Evolutionary conservation across 2,113 vertebrate genomes (phyloP), one percentile per base, ranked within the genome.

Genomic region (Lutjanus erythropterus): DNA sequence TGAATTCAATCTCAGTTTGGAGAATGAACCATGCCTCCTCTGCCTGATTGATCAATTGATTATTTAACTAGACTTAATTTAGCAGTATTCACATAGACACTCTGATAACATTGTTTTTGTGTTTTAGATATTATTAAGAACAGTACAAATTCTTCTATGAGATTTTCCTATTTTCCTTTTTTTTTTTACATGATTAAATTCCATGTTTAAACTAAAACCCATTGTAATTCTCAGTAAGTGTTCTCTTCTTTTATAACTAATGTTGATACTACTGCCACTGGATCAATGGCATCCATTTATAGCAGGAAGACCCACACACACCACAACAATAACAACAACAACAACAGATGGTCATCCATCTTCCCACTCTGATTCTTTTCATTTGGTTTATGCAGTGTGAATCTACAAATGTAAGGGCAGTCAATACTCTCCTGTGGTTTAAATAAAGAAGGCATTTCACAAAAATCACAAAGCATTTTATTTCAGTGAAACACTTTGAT

Each of bases 301-400:
- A 66, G 52, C 67, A 64, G n/a, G 55, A 27, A 29, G n/a, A 46
- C 52, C 33, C 33, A 27, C 39, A 19, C 58, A 50, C 59, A 41
- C 33, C 21, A 59, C 64, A 52, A 16, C 49, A 42, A 25, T 14
- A 15, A 64, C 19, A 58, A 9, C 61, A 68, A 52, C 31, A 60
- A 37, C 33, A 83, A 58, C 69, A 81, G 58, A 74, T 65, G 67
- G 73, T 35, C 46, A 31, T 68, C 62, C 60, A 61, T 80, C 66
- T 68, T 72, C 74, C 44, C 70, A 60, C 77, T 41, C 21, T 10
- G 33, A 70, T 23, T 21, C 37, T 71, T 47, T 79, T 53, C n/a
- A 66, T 79, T 80, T 67, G 52, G 46, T 59, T 86, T 35, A 25
- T 55, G 18, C 25, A 37, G 31, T 25, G n/a, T 59, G 41, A 44